Evolutionary conservation across 2,888 invertebrate genomes (phyloP), one percentile per base, ranked within the genome.

Genomic region (Norana najaformis): DNA sequence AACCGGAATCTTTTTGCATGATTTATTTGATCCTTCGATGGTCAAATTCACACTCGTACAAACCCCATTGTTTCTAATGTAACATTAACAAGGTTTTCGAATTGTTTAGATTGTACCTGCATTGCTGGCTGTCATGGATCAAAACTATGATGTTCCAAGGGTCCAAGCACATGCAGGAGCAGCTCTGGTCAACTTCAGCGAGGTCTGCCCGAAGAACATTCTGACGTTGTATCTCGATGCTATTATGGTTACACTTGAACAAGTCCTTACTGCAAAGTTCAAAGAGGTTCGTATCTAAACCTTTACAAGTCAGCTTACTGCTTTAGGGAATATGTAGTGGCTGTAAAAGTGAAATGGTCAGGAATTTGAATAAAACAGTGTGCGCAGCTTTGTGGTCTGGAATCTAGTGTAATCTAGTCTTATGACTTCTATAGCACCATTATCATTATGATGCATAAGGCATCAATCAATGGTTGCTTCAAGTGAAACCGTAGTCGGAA

Each of bases 121-220:
- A 30, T 96, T 99, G 82, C 96, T 99, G 69, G 95, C 99, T 83
- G 96, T 97, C 95, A 96, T 98, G 83, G 96, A 99, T 92, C 98
- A 98, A 93, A 98, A 99, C 94, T 97, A 97, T 93, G 96, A 96
- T 16, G 97, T 98, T 95, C 99, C 99, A 0, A 96, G 99, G 93
- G 99, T 99, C 91, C 97, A 98, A 96, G 97, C 97, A 91, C 97
- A 97, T 94, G 96, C 97, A 88, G 97, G 98, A 88, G 99, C 99
- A 89, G 99, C 99, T 89, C 96, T 99, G 92, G 99, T 99, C 1
- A 99, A 99, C 95, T 99, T 99, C 95, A 98, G 98, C 94, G 99
- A 99, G 96, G 99, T 99, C 95, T 99, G 99, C 95, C 98, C 99
- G 0, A 99, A 99, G 95, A 96, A 96, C 93, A 98, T 99, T 93